phyloP scores from a whole-genome alignment of 1,140 invertebrate genomes.

The Diuraphis noxia region DNA sequence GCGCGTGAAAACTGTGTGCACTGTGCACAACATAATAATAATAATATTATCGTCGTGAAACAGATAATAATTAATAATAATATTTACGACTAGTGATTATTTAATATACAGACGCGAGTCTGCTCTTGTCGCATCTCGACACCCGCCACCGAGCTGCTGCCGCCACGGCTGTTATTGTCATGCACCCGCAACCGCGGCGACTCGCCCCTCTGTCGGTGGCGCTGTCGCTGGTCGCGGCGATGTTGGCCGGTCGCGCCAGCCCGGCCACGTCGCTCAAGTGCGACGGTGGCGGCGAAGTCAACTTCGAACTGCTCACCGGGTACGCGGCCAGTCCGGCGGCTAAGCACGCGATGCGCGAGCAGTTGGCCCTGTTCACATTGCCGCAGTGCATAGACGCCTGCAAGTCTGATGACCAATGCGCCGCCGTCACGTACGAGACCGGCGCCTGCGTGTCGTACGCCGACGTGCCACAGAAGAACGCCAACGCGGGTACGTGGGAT shows the following conservation, averaged over 20 bases:
- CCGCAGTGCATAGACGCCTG: constrained; percentile 88
- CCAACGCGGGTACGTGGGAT: neutral
- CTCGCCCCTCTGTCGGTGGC: neutral
- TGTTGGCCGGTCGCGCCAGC: neutral
- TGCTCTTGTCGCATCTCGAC: neutral
- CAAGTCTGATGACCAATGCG: constrained; percentile 81
- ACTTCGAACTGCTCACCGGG: constrained; percentile 86
- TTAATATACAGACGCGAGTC: too few species aligned
- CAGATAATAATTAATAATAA: too few species aligned
- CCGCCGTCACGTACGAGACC: constrained; percentile 90
- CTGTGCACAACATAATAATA: too few species aligned
- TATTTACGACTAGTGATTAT: too few species aligned
- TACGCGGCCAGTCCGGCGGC: constrained; percentile 85
- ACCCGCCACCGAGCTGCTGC: too few species aligned
- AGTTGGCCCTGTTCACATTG: constrained; percentile 85
- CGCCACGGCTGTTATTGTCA: neutral
- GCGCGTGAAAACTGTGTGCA: too few species aligned
- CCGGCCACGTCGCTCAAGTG: neutral
- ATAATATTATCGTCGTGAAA: neutral
- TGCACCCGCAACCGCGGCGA: neutral
- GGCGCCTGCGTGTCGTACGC: constrained; percentile 89
- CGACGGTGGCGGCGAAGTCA: constrained; percentile 71
- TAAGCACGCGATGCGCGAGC: constrained; percentile 78
- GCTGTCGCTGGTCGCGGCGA: neutral
- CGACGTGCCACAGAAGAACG: constrained; percentile 68